Evolutionary conservation across 2,888 invertebrate species (phyloP).

Genomic region (Tipula confusa): DNA sequence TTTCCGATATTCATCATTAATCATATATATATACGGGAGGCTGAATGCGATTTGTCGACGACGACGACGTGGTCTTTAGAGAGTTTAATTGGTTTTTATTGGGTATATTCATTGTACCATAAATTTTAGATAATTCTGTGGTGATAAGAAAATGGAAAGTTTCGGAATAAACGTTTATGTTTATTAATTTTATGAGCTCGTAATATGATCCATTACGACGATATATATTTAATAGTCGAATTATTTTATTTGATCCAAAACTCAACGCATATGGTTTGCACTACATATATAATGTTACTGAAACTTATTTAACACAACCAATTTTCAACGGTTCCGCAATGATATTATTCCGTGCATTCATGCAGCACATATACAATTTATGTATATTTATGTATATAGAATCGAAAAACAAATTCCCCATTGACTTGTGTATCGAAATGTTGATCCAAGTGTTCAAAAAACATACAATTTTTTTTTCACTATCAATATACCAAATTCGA

Average conservation of each 20-base stretch:
- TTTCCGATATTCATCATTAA: not conserved
- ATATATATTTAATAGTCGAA: not conserved
- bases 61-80: not conserved
- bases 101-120: not conserved
- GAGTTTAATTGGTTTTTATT: not conserved
- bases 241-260: not conserved
- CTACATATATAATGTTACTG: not conserved
- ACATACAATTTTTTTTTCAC: not conserved
- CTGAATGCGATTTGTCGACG: not conserved
- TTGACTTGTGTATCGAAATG: not conserved
- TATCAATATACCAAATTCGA: not conserved
- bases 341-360: not conserved
- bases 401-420: not conserved
- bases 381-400: not conserved
- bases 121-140: not conserved
- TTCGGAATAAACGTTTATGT: not conserved
- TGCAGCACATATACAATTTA: not conserved
- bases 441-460: not conserved
- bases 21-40: not conserved
- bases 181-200: not conserved
- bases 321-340: not conserved
- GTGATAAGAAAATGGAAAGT: slow-evolving; percentile 20
- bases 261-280: not conserved
- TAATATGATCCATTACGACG: not conserved
- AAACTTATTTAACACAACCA: not conserved